Percentiles rank a stretch among this genome's conserved stretches.
Evolutionary conservation across 2,888 invertebrate species (phyloP).

Genomic region (Herminia tarsipennalis): DNA sequence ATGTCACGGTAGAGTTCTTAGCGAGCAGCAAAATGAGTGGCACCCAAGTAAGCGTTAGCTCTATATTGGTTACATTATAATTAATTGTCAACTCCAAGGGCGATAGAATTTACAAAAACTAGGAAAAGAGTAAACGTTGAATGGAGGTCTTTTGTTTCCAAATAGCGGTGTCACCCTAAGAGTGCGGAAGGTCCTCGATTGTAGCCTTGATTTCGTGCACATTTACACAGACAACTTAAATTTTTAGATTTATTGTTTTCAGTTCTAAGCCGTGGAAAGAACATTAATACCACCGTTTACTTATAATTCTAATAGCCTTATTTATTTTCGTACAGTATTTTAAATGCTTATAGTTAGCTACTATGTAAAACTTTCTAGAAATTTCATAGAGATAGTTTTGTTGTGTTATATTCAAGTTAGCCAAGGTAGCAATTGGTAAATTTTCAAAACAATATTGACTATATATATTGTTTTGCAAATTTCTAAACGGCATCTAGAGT

Average conservation of each 20-base stretch:
- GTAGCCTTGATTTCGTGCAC: slow-evolving; percentile 52
- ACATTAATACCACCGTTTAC: no score
- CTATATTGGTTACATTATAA: slow-evolving; percentile 13
- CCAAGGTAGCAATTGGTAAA: no score
- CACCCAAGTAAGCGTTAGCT: background rate
- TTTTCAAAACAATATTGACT: no score
- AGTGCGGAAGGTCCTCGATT: slow-evolving; percentile 69
- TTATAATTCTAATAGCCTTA: background rate
- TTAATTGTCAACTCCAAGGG: slow-evolving; percentile 67
- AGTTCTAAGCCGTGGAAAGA: background rate
- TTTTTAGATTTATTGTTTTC: slow-evolving; percentile 31
- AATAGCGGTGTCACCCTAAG: slow-evolving; percentile 65
- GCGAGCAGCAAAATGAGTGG: no score
- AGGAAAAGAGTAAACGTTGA: slow-evolving; percentile 70
- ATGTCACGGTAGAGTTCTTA: background rate
- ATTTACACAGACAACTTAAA: slow-evolving; percentile 45
- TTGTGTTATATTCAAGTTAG: no score
- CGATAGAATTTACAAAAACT: slow-evolving; percentile 71
- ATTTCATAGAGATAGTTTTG: no score
- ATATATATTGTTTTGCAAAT: no score
- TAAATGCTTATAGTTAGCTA: no score
- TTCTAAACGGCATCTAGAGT: no score
- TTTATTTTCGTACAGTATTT: no score
- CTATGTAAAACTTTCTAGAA: no score
- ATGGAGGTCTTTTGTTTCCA: slow-evolving; percentile 69